A percentile compares a stretch with the other conserved stretches of the same genome.
These are phyloP conservation scores for Athalia cordata DNA, from an alignment of 2,888 invertebrate species.

Conservation along the genomic window DNA sequence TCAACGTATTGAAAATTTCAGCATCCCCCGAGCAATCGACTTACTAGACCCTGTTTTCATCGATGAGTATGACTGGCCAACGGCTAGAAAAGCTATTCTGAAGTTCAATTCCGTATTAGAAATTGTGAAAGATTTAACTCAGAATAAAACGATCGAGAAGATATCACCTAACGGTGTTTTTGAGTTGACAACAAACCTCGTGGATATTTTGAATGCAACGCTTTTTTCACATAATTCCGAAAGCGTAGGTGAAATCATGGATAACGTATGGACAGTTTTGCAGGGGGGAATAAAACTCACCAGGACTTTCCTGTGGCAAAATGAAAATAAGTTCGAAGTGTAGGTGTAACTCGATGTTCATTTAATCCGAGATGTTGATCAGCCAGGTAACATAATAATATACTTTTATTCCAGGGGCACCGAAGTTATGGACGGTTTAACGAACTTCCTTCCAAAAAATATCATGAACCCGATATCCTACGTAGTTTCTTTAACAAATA, in stretches of 20 bases:
- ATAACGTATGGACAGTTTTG: conserved; percentile 57
- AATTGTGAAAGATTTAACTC: conserved; percentile 55
- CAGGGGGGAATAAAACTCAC: conserved; percentile 60
- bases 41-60: conserved; percentile 61
- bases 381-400: not conserved
- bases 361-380: not conserved
- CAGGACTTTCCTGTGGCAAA: conserved; percentile 57
- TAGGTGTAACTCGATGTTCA: conserved; percentile 51
- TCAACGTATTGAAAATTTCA: conserved; percentile 48
- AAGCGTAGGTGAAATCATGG: conserved; percentile 59
- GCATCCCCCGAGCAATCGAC: conserved; percentile 60
- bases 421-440: conserved; percentile 61
- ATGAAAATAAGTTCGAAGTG: conserved; percentile 59
- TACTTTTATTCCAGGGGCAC: conserved; percentile 60
- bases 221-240: not conserved
- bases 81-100: conserved; percentile 57
- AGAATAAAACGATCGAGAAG: conserved; percentile 39
- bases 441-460: conserved; percentile 58
- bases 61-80: conserved; percentile 58
- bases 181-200: conserved; percentile 50
- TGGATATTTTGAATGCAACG: conserved; percentile 39
- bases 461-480: conserved; percentile 62
- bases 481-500: conserved; percentile 59
- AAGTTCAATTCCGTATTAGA: conserved; percentile 60
- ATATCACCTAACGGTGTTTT: conserved; percentile 47